Conservation (phyloP, 2,113 vertebrate species). For the Platysternon megacephalum region DNA sequence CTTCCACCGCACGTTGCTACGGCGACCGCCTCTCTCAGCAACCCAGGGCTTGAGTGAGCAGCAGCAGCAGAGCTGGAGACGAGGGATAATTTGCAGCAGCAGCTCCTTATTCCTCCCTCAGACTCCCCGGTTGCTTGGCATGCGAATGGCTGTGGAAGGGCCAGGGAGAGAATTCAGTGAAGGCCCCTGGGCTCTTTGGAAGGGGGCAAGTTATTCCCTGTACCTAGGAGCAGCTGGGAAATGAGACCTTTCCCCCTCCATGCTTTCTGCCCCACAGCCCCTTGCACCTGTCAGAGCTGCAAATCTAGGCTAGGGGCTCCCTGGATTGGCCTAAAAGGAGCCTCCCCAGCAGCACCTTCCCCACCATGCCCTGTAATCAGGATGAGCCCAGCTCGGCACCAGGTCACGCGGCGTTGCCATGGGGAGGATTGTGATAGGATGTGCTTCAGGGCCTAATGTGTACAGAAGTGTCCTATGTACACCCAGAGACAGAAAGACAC, state of each 20-base stretch:
- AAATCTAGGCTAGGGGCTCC: not conserved
- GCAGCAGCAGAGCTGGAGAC: not conserved
- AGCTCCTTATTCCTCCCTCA: not conserved
- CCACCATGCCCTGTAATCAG: not conserved
- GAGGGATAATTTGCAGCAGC: not conserved
- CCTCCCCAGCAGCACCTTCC: not conserved
- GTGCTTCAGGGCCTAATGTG: not conserved
- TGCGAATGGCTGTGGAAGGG: not conserved
- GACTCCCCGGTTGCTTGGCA: not conserved
- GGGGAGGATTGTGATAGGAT: not conserved
- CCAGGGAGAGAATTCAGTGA: not conserved
- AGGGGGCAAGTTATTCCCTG: not conserved
- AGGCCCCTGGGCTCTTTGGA: not conserved
- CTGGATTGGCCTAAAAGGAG: not conserved
- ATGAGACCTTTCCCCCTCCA: too few species aligned
- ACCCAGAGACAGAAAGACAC: not conserved
- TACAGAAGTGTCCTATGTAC: not conserved
- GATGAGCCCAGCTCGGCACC: not conserved
- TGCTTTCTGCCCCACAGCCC: not conserved
- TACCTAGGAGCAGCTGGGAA: not conserved
- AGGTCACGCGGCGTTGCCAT: too few species aligned
- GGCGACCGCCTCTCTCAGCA: slow-evolving; percentile 65
- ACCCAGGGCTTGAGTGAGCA: not conserved
- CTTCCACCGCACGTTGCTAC: slow-evolving; percentile 64
- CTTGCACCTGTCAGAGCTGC: not conserved